A percentile compares a stretch with the other conserved stretches of the same genome.
Evolutionary conservation across 2,797 vertebrate species (phyloP).

Genomic region (Poeciliopsis paucimaculata): DNA sequence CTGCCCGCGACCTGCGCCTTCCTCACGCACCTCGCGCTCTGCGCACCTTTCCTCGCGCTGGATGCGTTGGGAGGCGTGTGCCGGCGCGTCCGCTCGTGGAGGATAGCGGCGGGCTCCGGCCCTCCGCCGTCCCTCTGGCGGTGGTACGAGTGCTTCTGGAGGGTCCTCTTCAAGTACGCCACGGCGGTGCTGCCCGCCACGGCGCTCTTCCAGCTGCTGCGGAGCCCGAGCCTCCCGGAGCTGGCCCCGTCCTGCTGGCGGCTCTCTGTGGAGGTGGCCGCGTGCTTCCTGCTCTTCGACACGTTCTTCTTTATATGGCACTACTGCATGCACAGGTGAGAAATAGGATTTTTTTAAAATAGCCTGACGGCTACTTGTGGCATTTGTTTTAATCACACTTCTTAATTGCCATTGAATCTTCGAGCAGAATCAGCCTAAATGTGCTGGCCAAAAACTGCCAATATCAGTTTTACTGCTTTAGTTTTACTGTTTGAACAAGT

Average conservation of each 20-base stretch:
- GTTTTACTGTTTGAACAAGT: not conserved
- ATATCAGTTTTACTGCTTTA: not conserved
- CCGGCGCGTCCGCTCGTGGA: slow-evolving; percentile 57
- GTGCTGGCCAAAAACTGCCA: not conserved
- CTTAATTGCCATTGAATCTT: not conserved
- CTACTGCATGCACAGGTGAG: slow-evolving; percentile 78
- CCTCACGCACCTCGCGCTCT: slow-evolving; percentile 67
- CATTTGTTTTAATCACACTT: not conserved
- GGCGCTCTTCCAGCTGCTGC: slow-evolving; percentile 49
- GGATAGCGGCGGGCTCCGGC: slow-evolving; percentile 45
- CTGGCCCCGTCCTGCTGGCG: slow-evolving; percentile 65
- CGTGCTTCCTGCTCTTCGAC: slow-evolving; percentile 78
- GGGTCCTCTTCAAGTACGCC: slow-evolving; percentile 63
- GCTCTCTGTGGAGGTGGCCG: slow-evolving; percentile 64
- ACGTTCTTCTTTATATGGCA: slow-evolving; percentile 76
- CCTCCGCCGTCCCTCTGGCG: slow-evolving; percentile 30
- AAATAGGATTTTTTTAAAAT: not conserved
- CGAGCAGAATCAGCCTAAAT: not conserved
- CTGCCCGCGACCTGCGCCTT: slow-evolving; percentile 67
- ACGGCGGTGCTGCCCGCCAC: slow-evolving; percentile 63
- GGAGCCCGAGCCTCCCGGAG: slow-evolving; percentile 36
- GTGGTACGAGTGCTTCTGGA: slow-evolving; percentile 67
- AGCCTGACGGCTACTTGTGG: not conserved
- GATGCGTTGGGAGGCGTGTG: slow-evolving; percentile 63
- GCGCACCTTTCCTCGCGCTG: slow-evolving; percentile 72